phyloP scores from a whole-genome alignment of 2,113 vertebrate genomes.

The Euleptes europaea region DNA sequence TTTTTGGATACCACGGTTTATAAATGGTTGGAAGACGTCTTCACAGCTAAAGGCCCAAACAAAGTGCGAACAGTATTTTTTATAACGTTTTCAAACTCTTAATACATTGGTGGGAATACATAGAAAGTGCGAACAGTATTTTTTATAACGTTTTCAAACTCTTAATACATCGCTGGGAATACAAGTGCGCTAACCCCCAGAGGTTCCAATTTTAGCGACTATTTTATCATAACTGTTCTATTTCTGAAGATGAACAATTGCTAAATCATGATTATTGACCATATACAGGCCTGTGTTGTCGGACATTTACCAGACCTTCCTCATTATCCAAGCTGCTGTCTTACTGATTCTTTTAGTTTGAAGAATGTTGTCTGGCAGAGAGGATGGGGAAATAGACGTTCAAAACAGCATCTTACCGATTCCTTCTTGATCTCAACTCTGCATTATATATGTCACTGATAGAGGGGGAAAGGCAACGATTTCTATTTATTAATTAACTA shows the following conservation, averaged over 20 bases:
- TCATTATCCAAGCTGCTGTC: conserved; percentile 1
- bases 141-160: too few relatives aligned
- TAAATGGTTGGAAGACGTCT: too few relatives aligned
- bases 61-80: too few relatives aligned
- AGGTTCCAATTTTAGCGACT: background rate
- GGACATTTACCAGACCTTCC: background rate
- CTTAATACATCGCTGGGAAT: too few relatives aligned
- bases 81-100: too few relatives aligned
- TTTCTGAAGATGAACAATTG: background rate
- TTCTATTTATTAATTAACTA: background rate
- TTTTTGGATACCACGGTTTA: too few relatives aligned
- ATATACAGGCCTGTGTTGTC: background rate
- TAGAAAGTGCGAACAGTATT: too few relatives aligned
- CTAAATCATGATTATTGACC: background rate
- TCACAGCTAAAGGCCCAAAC: too few relatives aligned
- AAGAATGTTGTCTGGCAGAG: background rate
- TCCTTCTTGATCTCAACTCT: background rate
- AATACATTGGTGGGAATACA: too few relatives aligned
- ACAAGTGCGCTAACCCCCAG: too few relatives aligned
- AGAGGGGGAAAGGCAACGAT: background rate
- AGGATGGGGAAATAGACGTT: background rate
- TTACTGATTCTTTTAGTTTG: conserved; percentile 8
- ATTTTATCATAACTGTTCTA: background rate
- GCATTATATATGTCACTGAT: background rate
- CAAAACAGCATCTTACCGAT: background rate